Percentiles rank a stretch among this genome's conserved stretches.
phyloP scores from a whole-genome alignment of 2,888 invertebrate species.

The Cryptocephalus primarius region DNA sequence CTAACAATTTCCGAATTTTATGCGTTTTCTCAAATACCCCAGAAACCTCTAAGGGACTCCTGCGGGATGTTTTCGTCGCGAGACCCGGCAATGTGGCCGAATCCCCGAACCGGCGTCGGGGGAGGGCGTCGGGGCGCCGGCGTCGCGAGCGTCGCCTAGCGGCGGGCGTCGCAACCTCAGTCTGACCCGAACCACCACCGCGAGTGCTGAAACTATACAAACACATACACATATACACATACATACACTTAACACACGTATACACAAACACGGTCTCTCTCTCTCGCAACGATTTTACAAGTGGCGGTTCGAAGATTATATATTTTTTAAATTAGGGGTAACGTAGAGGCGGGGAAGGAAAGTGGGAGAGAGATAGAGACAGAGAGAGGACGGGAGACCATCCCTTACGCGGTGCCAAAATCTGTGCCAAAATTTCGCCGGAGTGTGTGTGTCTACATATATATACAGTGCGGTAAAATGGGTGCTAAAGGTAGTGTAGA shows the following conservation, averaged over 20 bases:
- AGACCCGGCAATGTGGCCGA: background rate
- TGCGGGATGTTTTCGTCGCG: background rate
- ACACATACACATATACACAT: slow-evolving; percentile 1
- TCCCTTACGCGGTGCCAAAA: slow-evolving; percentile 3
- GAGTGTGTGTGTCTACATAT: too few species aligned
- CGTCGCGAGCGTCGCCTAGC: slow-evolving; percentile 27
- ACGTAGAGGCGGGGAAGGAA: too few species aligned
- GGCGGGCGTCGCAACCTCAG: slow-evolving; percentile 31
- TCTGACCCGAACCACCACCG: slow-evolving; percentile 33
- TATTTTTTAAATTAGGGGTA: slow-evolving; percentile 2
- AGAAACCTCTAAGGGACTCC: too few species aligned
- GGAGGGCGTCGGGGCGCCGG: slow-evolving; percentile 15
- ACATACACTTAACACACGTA: too few species aligned
- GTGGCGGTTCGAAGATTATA: slow-evolving; percentile 3
- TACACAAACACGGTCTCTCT: background rate
- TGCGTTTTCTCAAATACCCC: too few species aligned
- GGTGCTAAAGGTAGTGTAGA: slow-evolving; percentile 76
- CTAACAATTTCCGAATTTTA: too few species aligned
- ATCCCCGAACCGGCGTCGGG: background rate
- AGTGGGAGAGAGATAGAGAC: too few species aligned
- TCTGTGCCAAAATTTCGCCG: slow-evolving; percentile 9
- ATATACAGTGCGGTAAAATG: slow-evolving; percentile 38
- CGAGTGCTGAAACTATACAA: slow-evolving; percentile 14
- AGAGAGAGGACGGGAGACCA: too few species aligned
- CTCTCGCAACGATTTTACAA: background rate